Conservation (phyloP, 2,113 vertebrate genomes). For the Pangasianodon gigas region DNA sequence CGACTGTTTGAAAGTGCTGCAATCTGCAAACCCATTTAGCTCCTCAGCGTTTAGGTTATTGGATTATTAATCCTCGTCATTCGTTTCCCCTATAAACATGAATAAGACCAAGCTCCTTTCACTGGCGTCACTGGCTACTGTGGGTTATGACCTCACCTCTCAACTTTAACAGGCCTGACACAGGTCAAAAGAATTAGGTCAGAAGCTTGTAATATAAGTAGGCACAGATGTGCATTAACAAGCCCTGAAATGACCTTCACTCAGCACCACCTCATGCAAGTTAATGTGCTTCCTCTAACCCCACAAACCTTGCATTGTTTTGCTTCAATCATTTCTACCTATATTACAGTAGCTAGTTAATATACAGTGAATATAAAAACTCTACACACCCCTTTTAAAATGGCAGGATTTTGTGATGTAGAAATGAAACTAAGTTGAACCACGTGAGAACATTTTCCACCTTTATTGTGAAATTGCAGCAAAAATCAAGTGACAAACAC, state of each 20-base stretch:
- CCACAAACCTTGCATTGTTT: slow-evolving; percentile 32
- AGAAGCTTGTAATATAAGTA: slow-evolving; percentile 27
- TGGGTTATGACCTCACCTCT: slow-evolving; percentile 14
- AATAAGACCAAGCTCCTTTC: neutral
- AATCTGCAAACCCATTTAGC: neutral
- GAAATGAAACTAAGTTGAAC: no score
- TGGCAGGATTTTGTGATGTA: no score
- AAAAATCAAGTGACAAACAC: no score
- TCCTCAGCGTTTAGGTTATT: neutral
- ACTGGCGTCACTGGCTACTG: neutral
- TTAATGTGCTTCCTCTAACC: slow-evolving; percentile 20
- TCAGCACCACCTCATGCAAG: slow-evolving; percentile 41
- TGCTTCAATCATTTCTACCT: slow-evolving; percentile 12
- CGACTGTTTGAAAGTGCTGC: neutral
- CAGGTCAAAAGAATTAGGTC: slow-evolving; percentile 36
- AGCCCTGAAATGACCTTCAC: slow-evolving; percentile 2
- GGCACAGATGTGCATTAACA: slow-evolving; percentile 49
- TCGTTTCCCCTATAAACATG: slow-evolving; percentile 12
- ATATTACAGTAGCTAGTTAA: slow-evolving; percentile 22
- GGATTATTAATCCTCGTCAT: neutral
- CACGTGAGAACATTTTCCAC: no score
- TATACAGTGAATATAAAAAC: neutral
- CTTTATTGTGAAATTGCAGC: no score
- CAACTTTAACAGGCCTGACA: slow-evolving; percentile 29
- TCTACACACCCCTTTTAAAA: no score